A percentile compares a stretch with the other conserved stretches of the same genome.
These are phyloP conservation scores for Parasteatoda tepidariorum DNA, from an alignment of 1,140 invertebrate species.

Conservation along the genomic window DNA sequence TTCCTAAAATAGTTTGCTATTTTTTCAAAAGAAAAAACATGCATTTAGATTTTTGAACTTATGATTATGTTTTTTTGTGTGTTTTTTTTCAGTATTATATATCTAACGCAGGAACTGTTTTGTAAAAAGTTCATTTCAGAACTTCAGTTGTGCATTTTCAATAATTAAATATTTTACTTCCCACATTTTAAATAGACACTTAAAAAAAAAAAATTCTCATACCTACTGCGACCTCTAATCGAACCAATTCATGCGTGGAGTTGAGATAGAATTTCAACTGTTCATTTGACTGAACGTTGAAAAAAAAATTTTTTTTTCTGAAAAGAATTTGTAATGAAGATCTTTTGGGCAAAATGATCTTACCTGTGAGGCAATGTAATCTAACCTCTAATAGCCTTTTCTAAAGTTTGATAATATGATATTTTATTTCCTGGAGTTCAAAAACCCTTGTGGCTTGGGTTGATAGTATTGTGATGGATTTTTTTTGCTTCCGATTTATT, in stretches of 20 bases:
- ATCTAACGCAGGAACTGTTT: neutral
- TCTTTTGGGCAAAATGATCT: neutral
- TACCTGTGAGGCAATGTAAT: neutral
- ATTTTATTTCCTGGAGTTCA: neutral
- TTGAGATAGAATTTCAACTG: neutral
- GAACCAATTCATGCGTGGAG: neutral
- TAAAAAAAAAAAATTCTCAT: neutral
- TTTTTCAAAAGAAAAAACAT: no score
- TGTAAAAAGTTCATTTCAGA: neutral
- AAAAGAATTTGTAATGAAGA: neutral
- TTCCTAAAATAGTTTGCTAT: no score
- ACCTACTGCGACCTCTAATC: neutral
- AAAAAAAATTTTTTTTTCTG: neutral
- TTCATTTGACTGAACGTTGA: neutral
- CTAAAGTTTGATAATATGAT: neutral
- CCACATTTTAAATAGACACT: neutral
- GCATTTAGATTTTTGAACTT: neutral
- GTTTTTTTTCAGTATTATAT: neutral
- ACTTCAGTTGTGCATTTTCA: neutral
- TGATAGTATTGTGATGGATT: neutral
- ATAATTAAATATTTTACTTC: neutral
- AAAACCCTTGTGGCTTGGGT: neutral
- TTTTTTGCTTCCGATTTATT: neutral
- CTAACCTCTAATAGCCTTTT: neutral
- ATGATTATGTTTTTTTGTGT: neutral